A percentile compares a stretch with the other conserved stretches of the same genome.
phyloP scores from a whole-genome alignment of 2,113 vertebrate genomes.

The Lonchura striata region DNA sequence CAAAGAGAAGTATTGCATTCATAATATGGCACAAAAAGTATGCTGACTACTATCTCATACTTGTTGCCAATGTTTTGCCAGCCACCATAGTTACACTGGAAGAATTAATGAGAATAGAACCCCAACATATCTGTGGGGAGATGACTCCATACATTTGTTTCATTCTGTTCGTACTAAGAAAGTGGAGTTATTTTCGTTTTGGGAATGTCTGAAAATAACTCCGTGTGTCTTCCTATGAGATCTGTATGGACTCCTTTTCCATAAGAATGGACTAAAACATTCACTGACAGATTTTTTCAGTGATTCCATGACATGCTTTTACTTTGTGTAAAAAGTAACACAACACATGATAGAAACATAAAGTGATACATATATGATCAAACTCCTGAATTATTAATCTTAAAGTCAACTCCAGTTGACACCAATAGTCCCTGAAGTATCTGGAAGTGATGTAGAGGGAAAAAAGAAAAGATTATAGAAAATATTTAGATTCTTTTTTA shows the following conservation, averaged over 20 bases:
- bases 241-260: neutral
- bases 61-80: neutral
- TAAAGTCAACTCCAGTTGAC: neutral
- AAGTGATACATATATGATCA: neutral
- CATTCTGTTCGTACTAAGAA: neutral
- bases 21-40: neutral
- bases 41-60: neutral
- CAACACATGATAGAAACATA: neutral
- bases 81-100: neutral
- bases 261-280: neutral
- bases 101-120: neutral
- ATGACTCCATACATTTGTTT: neutral
- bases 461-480: neutral
- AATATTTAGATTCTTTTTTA: neutral
- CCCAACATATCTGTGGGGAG: neutral
- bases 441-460: neutral
- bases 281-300: neutral
- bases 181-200: neutral
- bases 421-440: neutral
- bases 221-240: neutral
- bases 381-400: neutral
- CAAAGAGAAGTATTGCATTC: neutral
- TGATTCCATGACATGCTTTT: neutral
- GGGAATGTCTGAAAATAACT: neutral
- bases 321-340: neutral